Evolutionary conservation across 2,888 invertebrate genomes (phyloP).

Genomic region (Gnatocerus cornutus): DNA sequence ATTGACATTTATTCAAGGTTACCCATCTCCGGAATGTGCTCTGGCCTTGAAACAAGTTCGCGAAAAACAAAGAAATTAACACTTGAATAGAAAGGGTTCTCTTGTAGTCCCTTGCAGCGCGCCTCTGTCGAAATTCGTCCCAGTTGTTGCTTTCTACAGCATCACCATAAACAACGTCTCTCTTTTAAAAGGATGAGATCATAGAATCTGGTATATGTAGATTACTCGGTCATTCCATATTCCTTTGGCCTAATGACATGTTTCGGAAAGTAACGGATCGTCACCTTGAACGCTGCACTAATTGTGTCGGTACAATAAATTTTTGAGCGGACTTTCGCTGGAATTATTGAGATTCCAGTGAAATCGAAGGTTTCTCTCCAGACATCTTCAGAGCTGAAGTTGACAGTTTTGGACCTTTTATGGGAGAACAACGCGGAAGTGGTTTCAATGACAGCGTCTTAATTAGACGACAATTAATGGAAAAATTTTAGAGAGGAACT

Average conservation of each 20-base stretch:
- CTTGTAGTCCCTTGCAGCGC: too few relatives aligned
- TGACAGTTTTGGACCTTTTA: too few relatives aligned
- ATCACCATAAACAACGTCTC: constrained; percentile 1
- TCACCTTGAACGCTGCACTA: not conserved
- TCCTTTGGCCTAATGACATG: constrained; percentile 25
- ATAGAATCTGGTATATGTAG: constrained; percentile 20
- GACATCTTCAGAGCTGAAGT: not conserved
- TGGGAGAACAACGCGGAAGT: too few relatives aligned
- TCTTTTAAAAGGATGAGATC: constrained; percentile 25
- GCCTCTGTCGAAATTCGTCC: too few relatives aligned
- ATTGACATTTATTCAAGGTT: constrained; percentile 16
- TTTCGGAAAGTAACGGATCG: constrained; percentile 9
- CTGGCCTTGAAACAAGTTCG: too few relatives aligned
- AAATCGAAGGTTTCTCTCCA: constrained; percentile 23
- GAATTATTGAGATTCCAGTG: constrained; percentile 24
- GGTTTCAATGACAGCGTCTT: too few relatives aligned
- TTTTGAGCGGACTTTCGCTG: constrained; percentile 18
- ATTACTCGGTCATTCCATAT: constrained; percentile 17
- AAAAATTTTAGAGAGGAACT: too few relatives aligned
- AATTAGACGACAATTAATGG: too few relatives aligned
- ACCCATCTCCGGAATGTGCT: not conserved
- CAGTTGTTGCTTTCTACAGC: not conserved
- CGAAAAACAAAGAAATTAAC: too few relatives aligned
- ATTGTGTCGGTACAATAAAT: not conserved
- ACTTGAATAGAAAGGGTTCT: too few relatives aligned